Evolutionary conservation across 2,113 vertebrate species (phyloP), one percentile per base, ranked within the genome.

Genomic region (Dromaius novaehollandiae): DNA sequence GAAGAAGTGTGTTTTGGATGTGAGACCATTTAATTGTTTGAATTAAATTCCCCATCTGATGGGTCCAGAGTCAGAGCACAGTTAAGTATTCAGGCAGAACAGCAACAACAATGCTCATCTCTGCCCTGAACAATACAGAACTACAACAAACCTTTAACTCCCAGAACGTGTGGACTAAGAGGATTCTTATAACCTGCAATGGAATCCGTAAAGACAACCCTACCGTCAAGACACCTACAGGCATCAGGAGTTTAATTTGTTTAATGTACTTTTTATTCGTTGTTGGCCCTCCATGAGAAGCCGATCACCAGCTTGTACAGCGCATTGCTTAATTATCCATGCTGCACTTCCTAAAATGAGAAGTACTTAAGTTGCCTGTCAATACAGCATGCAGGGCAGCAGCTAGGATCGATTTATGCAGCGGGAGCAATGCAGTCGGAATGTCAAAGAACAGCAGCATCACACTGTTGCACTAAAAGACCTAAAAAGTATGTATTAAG

Each of bases 221-320:
- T 86, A 92, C 88, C 94, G 88, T 90, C 92, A 90, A 95, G n/a
- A 96, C 93, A 97, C 79, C 95, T 82, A 93, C 61, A 93, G 97
- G 96, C 96, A 95, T 51, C 71, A 32, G 73, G 92, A 94, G 95
- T 98, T 98, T 97, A 97, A 98, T 98, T 98, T 97, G 84, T 92
- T 97, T 98, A 98, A 98, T 97, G 98, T 79, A 98, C 95, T 98
- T 98, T 97, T 97, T 97, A 97, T 97, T 98, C 97, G 97, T 98
- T 97, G 98, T 70, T 95, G 97, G 95, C 83, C 85, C 91, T 97
- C 95, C 82, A 82, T 80, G 69, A 96, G 97, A 97, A 96, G 86
- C 93, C 93, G 94, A 95, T 96, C 97, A 96, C 95, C 94, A 97
- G 85, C 94, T 97, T 92, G 85, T 58, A 58, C 97, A 98, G 96